phyloP scores from a whole-genome alignment of 1,140 invertebrate species.

The Drosophila virilis region DNA sequence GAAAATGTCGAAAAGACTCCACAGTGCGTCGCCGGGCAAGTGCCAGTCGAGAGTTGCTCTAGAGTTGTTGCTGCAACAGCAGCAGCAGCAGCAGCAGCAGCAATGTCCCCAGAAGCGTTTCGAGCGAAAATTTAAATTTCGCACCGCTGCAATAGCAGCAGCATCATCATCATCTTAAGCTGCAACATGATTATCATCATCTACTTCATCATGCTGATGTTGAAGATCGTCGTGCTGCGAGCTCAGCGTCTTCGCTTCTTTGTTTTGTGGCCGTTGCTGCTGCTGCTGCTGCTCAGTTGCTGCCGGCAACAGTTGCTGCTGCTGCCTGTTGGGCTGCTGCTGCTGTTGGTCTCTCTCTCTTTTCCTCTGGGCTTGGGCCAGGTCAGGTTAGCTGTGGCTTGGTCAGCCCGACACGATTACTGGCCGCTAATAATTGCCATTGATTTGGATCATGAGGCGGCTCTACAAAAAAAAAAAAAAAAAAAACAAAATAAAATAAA shows the following conservation, averaged over 20 bases:
- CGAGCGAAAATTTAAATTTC: slow-evolving; percentile 82
- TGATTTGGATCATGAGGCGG: slow-evolving; percentile 64
- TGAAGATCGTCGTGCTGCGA: slow-evolving; percentile 35
- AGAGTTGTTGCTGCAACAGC: slow-evolving; percentile 32
- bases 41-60: slow-evolving; percentile 30
- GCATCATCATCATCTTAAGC: slow-evolving; percentile 14
- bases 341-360: slow-evolving; percentile 9
- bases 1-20: no score
- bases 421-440: slow-evolving; percentile 74
- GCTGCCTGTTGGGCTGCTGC: background rate
- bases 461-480: slow-evolving; percentile 22
- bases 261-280: slow-evolving; percentile 51
- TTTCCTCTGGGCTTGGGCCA: slow-evolving; percentile 51
- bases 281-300: slow-evolving; percentile 11
- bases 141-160: slow-evolving; percentile 61
- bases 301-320: no score
- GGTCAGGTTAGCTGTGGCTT: slow-evolving; percentile 62
- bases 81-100: slow-evolving; percentile 25
- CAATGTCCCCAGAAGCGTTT: slow-evolving; percentile 81
- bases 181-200: slow-evolving; percentile 19
- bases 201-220: slow-evolving; percentile 17
- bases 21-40: slow-evolving; percentile 17
- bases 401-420: slow-evolving; percentile 74
- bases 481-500: slow-evolving; percentile 13
- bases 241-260: slow-evolving; percentile 49